Percentiles rank a stretch among this genome's conserved stretches.
Conservation (phyloP, 1,140 invertebrate genomes). For the Heliconius himera region DNA sequence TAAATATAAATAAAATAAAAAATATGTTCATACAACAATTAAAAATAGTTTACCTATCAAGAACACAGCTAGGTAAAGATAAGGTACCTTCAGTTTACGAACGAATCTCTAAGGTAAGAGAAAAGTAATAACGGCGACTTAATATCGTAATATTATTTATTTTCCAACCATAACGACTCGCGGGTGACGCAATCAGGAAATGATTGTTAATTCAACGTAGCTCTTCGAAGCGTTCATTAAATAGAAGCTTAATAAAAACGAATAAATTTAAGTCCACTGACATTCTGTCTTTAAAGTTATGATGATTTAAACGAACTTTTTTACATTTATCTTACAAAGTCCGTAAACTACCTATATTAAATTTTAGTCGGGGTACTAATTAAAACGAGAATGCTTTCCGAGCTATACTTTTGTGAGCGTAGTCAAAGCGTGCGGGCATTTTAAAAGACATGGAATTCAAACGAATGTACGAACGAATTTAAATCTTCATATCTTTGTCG, state of each 20-base stretch:
- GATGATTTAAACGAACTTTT: conserved; percentile 5
- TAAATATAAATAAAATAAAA: no score
- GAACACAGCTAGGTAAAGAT: conserved; percentile 24
- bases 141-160: conserved; percentile 42
- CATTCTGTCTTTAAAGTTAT: conserved; percentile 5
- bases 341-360: conserved; percentile 1
- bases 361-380: conserved; percentile 14
- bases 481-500: conserved; percentile 20
- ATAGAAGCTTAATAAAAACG: conserved; percentile 14
- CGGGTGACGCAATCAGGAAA: conserved; percentile 19
- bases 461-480: conserved; percentile 11
- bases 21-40: no score
- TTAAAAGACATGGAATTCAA: conserved; percentile 21
- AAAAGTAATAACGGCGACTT: conserved; percentile 42
- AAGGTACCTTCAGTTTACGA: conserved; percentile 8
- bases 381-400: conserved; percentile 17
- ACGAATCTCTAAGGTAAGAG: conserved; percentile 31
- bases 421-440: conserved; percentile 18
- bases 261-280: neutral
- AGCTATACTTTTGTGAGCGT: conserved; percentile 19
- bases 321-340: conserved; percentile 5
- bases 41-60: conserved; percentile 18
- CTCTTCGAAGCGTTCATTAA: conserved; percentile 2
- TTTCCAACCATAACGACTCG: conserved; percentile 14
- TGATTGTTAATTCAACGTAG: conserved; percentile 13